phyloP scores from a whole-genome alignment of 2,113 vertebrate species.

The Actenoides hombroni region DNA sequence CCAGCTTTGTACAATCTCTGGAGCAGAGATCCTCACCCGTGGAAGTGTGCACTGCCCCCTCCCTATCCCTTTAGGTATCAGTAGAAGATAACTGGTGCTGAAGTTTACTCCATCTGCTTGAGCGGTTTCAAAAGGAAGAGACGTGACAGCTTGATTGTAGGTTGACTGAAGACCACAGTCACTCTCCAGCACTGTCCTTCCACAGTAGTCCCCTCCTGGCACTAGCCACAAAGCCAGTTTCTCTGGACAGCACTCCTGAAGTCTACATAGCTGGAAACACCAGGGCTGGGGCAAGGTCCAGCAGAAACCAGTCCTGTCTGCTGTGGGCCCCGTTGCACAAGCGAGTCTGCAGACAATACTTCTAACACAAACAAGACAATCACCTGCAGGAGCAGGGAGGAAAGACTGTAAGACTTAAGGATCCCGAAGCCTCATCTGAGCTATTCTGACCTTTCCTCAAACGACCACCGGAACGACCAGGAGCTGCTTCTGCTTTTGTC shows the following conservation, averaged over 20 bases:
- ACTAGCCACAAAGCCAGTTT: background rate
- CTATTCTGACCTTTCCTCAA: background rate
- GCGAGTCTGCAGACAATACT: background rate
- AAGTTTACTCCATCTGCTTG: background rate
- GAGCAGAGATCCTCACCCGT: background rate
- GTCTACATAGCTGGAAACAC: background rate
- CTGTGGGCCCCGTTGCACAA: fast-evolving
- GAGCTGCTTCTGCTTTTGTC: background rate
- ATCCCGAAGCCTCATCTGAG: background rate
- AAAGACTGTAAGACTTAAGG: background rate
- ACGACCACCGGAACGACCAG: background rate
- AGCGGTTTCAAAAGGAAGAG: background rate
- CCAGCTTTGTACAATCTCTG: fast-evolving
- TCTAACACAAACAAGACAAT: background rate
- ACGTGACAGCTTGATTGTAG: background rate
- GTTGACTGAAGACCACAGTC: background rate
- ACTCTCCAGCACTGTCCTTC: background rate
- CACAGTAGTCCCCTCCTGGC: background rate
- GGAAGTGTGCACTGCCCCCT: background rate
- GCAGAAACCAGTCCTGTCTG: background rate
- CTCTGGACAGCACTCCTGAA: background rate
- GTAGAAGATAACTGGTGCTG: background rate
- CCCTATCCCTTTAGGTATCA: background rate
- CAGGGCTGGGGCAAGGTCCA: background rate
- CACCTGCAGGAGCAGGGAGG: background rate